Conservation (phyloP, 2,797 vertebrate species). For the Salarias fasciatus region DNA sequence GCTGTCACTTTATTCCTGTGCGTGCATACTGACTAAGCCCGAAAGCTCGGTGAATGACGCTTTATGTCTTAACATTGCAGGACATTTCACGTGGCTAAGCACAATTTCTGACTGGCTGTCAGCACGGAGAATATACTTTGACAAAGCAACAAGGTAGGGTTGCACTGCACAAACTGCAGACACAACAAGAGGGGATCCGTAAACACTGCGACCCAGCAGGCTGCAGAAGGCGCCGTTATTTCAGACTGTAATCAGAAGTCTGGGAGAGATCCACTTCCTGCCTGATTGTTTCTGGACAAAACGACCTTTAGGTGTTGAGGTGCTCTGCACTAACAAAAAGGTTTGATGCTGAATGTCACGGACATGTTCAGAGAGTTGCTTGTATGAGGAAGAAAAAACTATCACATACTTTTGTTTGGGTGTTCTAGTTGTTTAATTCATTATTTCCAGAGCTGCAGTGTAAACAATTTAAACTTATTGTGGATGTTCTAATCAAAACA, state of each 20-base stretch:
- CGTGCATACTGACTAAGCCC: constrained; percentile 61
- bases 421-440: too few relatives aligned
- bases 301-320: background rate
- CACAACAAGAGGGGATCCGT: constrained; percentile 19
- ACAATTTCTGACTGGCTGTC: constrained; percentile 59
- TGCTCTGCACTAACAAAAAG: background rate
- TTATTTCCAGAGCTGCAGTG: too few relatives aligned
- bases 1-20: constrained; percentile 60
- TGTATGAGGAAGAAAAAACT: background rate
- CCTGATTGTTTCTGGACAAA: constrained; percentile 7
- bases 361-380: background rate
- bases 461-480: too few relatives aligned
- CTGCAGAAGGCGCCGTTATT: constrained; percentile 16
- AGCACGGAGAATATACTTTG: constrained; percentile 35
- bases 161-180: constrained; percentile 32
- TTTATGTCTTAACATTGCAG: constrained; percentile 49
- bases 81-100: constrained; percentile 71
- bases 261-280: background rate
- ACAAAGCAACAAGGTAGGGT: constrained; percentile 36
- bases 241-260: constrained; percentile 8
- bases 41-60: constrained; percentile 51
- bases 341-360: background rate
- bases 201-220: constrained; percentile 17
- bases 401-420: too few relatives aligned
- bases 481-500: too few relatives aligned